Evolutionary conservation across 2,113 vertebrate species (phyloP), one percentile per base, ranked within the genome.

Genomic region (Gadus macrocephalus): DNA sequence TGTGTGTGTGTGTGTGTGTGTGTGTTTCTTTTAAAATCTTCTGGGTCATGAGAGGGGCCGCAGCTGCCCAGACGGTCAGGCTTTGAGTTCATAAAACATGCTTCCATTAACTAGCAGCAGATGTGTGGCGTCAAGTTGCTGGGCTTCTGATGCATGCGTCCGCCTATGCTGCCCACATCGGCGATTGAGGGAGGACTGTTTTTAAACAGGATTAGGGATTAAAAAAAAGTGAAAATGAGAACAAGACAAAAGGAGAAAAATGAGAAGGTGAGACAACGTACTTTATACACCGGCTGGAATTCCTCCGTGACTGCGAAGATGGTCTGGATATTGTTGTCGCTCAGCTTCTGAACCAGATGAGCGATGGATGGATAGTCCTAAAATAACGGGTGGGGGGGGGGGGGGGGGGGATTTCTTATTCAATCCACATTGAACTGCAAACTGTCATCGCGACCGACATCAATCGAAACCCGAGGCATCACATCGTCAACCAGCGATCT

Each of bases 251-350:
- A 16, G 19, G 12, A 20, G n/a, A 56, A 5, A 22, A 28, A 59
- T 35, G 59, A 62, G 22, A 42, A 22, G 0, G 60, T 17, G 31
- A 27, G 55, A 56, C 2, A 31, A 71, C 85, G 63, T 16, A 98
- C 97, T 91, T 97, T 94, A 78, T 99, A 99, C 82, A 99, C 94
- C 0, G 96, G 93, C 82, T 98, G 96, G 85, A 98, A 98, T 86
- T 98, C 96, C 77, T 96, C 91, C 19, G 97, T 99, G 58, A 99
- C 94, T 9, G 97, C 97, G 86, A 99, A 99, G 79, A 99, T 98
- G 0, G 96, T 98, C 86, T 99, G 97, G 80, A 99, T 99, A 80
- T 99, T 99, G 90, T 98, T 99, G 86, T 98, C 96, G 38, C 96
- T 98, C 74, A 99, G 91, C 82, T 99, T 98, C 87, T 99, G 97